Evolutionary conservation across 2,797 vertebrate species (phyloP).

Genomic region (Pachyuromys duprasi): DNA sequence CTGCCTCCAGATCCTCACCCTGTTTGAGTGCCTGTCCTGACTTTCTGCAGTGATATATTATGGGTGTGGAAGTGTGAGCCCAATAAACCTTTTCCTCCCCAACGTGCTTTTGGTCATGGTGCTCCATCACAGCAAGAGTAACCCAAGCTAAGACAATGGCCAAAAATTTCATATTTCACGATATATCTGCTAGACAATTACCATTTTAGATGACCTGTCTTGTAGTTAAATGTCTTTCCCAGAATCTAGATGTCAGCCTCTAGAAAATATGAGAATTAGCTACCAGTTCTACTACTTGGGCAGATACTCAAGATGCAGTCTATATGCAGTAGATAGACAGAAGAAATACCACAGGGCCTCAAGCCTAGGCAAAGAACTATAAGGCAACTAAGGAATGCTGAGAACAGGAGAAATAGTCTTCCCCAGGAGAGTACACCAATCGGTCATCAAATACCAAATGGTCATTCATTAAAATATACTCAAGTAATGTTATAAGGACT

Average conservation of each 20-base stretch:
- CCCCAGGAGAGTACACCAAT: not conserved
- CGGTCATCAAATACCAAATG: not conserved
- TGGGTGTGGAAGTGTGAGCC: not conserved
- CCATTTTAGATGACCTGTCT: not conserved
- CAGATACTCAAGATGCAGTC: not conserved
- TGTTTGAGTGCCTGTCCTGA: not conserved
- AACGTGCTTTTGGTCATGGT: not conserved
- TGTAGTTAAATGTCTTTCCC: not conserved
- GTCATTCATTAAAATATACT: not conserved
- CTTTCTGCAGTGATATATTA: not conserved
- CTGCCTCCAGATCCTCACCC: not conserved
- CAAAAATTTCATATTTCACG: conserved; percentile 46
- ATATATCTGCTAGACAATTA: conserved; percentile 4
- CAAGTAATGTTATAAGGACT: not conserved
- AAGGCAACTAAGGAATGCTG: not conserved
- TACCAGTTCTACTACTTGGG: not conserved
- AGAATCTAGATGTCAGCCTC: not conserved
- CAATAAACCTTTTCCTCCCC: not conserved
- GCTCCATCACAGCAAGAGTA: not conserved
- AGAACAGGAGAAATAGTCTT: not conserved
- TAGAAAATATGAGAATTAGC: conserved; percentile 26
- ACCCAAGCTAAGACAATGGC: not conserved
- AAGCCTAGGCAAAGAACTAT: not conserved
- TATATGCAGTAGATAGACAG: not conserved
- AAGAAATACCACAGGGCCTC: not conserved